Percentiles rank a stretch among this genome's conserved stretches.
phyloP scores from a whole-genome alignment of 2,113 vertebrate genomes.

The Girardinichthys multiradiatus region DNA sequence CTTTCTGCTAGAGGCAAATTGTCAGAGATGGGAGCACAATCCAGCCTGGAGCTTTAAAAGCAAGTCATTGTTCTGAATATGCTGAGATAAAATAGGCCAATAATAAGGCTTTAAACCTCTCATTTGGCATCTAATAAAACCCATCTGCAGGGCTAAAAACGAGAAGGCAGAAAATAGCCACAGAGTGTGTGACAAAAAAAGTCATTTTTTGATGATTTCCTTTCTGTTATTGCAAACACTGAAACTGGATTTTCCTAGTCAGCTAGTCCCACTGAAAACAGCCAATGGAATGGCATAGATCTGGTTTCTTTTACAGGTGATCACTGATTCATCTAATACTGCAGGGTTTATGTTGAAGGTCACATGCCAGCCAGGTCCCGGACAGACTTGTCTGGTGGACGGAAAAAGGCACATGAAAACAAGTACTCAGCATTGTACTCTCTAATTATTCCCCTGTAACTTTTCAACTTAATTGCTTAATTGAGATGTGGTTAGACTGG shows the following conservation, averaged over 20 bases:
- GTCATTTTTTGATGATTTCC: constrained; percentile 32
- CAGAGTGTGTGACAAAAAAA: constrained; percentile 43
- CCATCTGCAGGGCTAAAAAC: constrained; percentile 55
- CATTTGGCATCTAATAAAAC: constrained; percentile 71
- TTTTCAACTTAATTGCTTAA: constrained; percentile 77
- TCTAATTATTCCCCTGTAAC: constrained; percentile 70
- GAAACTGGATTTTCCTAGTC: constrained; percentile 64
- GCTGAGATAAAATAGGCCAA: constrained; percentile 64
- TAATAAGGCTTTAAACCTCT: constrained; percentile 67
- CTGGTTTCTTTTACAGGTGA: constrained; percentile 75
- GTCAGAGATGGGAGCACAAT: constrained; percentile 51
- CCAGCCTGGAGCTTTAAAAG: constrained; percentile 55
- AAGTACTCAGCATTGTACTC: constrained; percentile 62
- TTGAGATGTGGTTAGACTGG: constrained; percentile 73
- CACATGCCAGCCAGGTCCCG: constrained; percentile 62
- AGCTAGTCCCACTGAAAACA: constrained; percentile 66
- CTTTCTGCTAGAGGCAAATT: constrained; percentile 50
- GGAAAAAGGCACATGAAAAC: constrained; percentile 54
- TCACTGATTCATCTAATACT: constrained; percentile 75
- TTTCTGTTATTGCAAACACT: constrained; percentile 43
- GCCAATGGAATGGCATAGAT: constrained; percentile 65
- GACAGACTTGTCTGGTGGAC: constrained; percentile 52
- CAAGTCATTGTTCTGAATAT: constrained; percentile 54
- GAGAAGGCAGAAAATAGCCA: constrained; percentile 40
- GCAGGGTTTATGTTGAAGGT: constrained; percentile 65